Conservation (phyloP, 2,113 vertebrate genomes). For the Todiramphus saurophagus region DNA sequence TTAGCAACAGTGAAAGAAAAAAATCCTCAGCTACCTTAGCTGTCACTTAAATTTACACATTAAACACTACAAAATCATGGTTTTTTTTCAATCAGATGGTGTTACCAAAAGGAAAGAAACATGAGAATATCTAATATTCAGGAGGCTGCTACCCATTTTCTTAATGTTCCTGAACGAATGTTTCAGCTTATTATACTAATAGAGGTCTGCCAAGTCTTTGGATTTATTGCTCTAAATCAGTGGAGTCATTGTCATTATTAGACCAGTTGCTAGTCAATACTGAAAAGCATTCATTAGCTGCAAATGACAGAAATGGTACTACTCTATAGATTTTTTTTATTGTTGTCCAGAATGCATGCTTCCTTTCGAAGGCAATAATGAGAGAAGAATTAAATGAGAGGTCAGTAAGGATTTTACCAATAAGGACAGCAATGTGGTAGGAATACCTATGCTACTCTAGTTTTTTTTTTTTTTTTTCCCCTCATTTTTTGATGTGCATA, state of each 20-base stretch:
- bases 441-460: not conserved
- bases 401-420: slow-evolving; percentile 31
- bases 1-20: not conserved
- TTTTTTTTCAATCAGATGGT: not conserved
- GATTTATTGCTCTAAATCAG: slow-evolving; percentile 70
- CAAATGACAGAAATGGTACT: slow-evolving; percentile 69
- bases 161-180: slow-evolving; percentile 64
- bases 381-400: slow-evolving; percentile 59
- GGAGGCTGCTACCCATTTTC: slow-evolving; percentile 33
- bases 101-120: slow-evolving; percentile 25
- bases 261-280: slow-evolving; percentile 62
- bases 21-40: not conserved
- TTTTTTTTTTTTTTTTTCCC: not conserved
- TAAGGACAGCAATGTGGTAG: not conserved
- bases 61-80: not conserved
- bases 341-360: slow-evolving; percentile 55
- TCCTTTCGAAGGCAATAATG: slow-evolving; percentile 59
- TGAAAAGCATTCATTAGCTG: slow-evolving; percentile 71
- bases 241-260: slow-evolving; percentile 70
- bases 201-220: slow-evolving; percentile 47
- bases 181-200: slow-evolving; percentile 64
- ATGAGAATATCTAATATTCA: slow-evolving; percentile 16
- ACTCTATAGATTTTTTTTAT: slow-evolving; percentile 69
- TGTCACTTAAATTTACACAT: slow-evolving; percentile 14
- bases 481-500: not conserved